Base-by-base conservation (phyloP, 1,140 invertebrate genomes). In the Macrobrachium nipponense region DNA sequence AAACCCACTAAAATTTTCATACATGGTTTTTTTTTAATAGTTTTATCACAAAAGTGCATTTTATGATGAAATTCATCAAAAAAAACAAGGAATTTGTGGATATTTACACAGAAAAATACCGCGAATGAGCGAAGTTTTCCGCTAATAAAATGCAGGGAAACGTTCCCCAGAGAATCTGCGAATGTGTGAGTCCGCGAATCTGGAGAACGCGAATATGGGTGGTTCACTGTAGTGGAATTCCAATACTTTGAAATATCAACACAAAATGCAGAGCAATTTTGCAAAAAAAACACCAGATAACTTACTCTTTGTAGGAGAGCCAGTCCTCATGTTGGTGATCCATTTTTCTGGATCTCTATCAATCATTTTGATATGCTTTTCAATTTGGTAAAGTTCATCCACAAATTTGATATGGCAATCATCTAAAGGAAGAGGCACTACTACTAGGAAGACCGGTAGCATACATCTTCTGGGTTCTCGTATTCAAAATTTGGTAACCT, bases 361-460 rank as follows among this genome's bases (percentile, higher is more conserved):
- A 6, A 73, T 44, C n/a, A 92, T 70, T 66, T 90, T 89, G 66
- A 92, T 92, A 20, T 92, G 91, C 85, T 92, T 90, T 90, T 95
- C 94, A 83, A 95, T 93, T 61, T 90, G 91, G 91, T 93, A 94
- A 36, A 95, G 91, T 90, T 95, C 94, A 90, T 94, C 92, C 11
- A 92, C 90, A 86, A 94, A 92, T 86, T 91, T 91, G 4, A 95
- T 90, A 87, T 91, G 93, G 76, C 93, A 94, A 84, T 94, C 92
- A 89, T 94, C 91, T 66, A 94, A 89, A 18, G 87, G 86, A n/a
- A 23, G 89, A 85, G n/a, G 81, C 77, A 23, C 83, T 36, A 75
- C 75, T 12, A 85, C 91, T 90, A 81, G 91, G 89, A 82, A 90
- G 4, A 92, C 68, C n/a, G 73, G 90, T 91, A 61, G 91, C 92